phyloP scores from a whole-genome alignment of 2,113 vertebrate genomes.

The Ammodytes marinus region DNA sequence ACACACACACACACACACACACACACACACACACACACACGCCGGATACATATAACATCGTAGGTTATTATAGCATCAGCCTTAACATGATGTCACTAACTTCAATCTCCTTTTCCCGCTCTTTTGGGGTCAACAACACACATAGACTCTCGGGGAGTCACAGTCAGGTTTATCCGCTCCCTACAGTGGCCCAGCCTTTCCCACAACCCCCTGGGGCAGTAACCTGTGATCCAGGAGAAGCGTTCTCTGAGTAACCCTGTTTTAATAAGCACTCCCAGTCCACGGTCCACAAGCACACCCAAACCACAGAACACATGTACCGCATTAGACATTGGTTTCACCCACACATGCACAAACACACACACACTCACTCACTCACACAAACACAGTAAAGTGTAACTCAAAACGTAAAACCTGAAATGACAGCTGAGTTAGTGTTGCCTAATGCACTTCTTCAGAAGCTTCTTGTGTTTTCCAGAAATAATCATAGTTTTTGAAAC shows the following conservation, averaged over 20 bases:
- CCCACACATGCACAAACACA: slow-evolving; percentile 9
- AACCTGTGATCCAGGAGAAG: slow-evolving; percentile 74
- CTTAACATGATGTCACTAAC: slow-evolving; percentile 55
- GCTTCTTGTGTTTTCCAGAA: not conserved
- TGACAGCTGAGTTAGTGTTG: not conserved
- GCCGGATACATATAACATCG: not conserved
- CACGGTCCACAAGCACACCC: slow-evolving; percentile 76
- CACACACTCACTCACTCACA: not conserved
- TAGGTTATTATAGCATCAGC: slow-evolving; percentile 12
- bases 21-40: not conserved
- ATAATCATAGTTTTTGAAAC: not conserved
- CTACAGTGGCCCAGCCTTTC: slow-evolving; percentile 63
- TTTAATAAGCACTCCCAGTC: slow-evolving; percentile 80
- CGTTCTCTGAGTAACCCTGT: slow-evolving; percentile 73
- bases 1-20: not conserved
- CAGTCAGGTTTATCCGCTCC: slow-evolving; percentile 58
- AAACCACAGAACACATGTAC: slow-evolving; percentile 72
- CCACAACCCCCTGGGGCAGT: slow-evolving; percentile 61
- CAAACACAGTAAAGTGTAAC: slow-evolving; percentile 8
- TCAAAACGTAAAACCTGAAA: not conserved
- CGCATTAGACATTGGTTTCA: slow-evolving; percentile 44
- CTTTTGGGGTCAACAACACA: slow-evolving; percentile 30
- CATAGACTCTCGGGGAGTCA: slow-evolving; percentile 28
- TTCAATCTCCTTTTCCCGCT: slow-evolving; percentile 23
- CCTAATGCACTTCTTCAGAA: not conserved